These are phyloP conservation scores for Acrobasis suavella DNA, from an alignment of 2,888 invertebrate genomes.

Conservation along the genomic window DNA sequence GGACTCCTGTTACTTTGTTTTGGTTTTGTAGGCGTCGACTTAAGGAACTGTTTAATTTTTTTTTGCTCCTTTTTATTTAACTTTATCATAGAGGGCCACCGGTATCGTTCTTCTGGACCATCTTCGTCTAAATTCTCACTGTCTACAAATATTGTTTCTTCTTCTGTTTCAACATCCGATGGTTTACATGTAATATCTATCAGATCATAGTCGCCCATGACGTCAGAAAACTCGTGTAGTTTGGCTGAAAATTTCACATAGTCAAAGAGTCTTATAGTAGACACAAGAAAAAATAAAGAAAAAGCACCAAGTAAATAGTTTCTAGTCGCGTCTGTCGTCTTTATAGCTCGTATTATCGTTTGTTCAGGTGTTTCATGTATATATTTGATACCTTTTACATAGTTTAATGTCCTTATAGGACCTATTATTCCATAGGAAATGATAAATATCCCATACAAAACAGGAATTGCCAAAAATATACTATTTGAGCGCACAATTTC, in stretches of 20 bases:
- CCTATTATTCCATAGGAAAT: slow-evolving; percentile 47
- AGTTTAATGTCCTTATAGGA: slow-evolving; percentile 51
- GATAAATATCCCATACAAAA: slow-evolving; percentile 42
- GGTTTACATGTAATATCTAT: slow-evolving; percentile 46
- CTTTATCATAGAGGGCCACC: slow-evolving; percentile 51
- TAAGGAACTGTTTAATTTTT: slow-evolving; percentile 45
- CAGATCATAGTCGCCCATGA: slow-evolving; percentile 60
- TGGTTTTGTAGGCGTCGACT: slow-evolving; percentile 35
- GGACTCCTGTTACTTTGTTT: slow-evolving; percentile 16
- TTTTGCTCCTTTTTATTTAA: slow-evolving; percentile 46
- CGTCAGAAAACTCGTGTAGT: slow-evolving; percentile 59
- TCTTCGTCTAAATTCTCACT: slow-evolving; percentile 35
- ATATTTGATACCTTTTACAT: slow-evolving; percentile 34
- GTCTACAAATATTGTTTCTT: slow-evolving; percentile 32
- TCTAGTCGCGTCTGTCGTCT: slow-evolving; percentile 54
- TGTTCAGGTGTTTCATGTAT: slow-evolving; percentile 41
- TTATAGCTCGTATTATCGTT: slow-evolving; percentile 49
- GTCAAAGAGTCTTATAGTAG: slow-evolving; percentile 55
- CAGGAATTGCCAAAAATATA: slow-evolving; percentile 18
- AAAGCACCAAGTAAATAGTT: slow-evolving; percentile 61
- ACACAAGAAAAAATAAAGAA: slow-evolving; percentile 58
- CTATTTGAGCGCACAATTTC: slow-evolving; percentile 30
- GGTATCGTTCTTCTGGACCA: slow-evolving; percentile 25
- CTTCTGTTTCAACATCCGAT: slow-evolving; percentile 32
- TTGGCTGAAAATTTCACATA: slow-evolving; percentile 64